phyloP scores from a whole-genome alignment of 2,888 invertebrate species.

The Fabriciana adippe region DNA sequence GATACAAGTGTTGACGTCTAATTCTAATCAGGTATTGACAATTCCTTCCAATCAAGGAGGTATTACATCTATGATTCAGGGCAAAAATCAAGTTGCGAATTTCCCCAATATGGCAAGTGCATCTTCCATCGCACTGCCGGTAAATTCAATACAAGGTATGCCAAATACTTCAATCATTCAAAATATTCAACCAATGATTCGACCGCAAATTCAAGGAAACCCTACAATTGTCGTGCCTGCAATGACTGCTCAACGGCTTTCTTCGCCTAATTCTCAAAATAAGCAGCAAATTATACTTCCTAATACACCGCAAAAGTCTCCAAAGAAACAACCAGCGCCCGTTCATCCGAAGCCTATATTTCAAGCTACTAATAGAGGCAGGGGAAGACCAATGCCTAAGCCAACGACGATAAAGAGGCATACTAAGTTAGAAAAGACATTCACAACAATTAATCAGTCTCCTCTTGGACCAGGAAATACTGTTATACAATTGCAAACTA shows the following conservation, averaged over 20 bases:
- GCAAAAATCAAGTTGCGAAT: conserved; percentile 72
- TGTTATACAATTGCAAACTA: conserved; percentile 82
- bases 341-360: conserved; percentile 79
- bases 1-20: conserved; percentile 79
- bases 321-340: conserved; percentile 72
- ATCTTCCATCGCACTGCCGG: conserved; percentile 75
- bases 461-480: conserved; percentile 74
- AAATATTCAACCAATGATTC: conserved; percentile 78
- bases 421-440: conserved; percentile 76
- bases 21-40: conserved; percentile 76
- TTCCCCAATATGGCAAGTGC: conserved; percentile 79
- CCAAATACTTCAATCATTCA: conserved; percentile 73
- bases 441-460: conserved; percentile 73
- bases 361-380: conserved; percentile 68
- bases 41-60: conserved; percentile 72
- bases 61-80: conserved; percentile 67
- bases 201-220: conserved; percentile 74
- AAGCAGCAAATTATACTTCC: conserved; percentile 76
- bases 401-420: conserved; percentile 75
- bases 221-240: conserved; percentile 75
- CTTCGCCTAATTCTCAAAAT: conserved; percentile 70
- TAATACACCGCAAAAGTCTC: conserved; percentile 70
- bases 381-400: conserved; percentile 76
- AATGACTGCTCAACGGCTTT: conserved; percentile 71
- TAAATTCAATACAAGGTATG: conserved; percentile 77